These are phyloP conservation scores for Taxidea taxus DNA, from an alignment of 2,113 vertebrate species.

Conservation along the genomic window DNA sequence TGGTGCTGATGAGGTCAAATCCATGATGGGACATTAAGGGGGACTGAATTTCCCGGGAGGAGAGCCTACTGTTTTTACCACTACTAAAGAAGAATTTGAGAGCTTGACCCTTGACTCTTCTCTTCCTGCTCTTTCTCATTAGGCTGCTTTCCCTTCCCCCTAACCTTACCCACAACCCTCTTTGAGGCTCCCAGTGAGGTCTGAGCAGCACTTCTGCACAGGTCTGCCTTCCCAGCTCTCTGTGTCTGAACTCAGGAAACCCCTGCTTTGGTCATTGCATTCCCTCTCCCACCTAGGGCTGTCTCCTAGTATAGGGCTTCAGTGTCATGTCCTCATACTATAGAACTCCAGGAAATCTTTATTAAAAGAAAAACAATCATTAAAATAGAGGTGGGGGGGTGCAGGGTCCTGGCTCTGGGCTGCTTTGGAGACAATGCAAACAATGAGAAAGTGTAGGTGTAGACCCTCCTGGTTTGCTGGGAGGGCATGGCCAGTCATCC, in stretches of 20 bases:
- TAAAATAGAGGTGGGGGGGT: not conserved
- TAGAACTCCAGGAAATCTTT: not conserved
- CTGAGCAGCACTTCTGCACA: not conserved
- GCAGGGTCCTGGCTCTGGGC: not conserved
- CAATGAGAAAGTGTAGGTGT: not conserved
- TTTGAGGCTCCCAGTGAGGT: not conserved
- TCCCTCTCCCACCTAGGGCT: not conserved
- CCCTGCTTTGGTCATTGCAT: not conserved
- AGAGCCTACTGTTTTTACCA: not conserved
- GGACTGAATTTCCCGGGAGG: not conserved
- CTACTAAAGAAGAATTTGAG: not conserved
- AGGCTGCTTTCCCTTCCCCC: not conserved
- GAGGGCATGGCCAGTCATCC: not conserved
- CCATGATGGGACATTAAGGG: not conserved
- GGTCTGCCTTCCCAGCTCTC: not conserved
- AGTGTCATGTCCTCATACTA: not conserved
- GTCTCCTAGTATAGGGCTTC: not conserved
- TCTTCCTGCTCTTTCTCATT: conserved; percentile 31
- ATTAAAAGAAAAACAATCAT: not conserved
- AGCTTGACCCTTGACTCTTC: conserved; percentile 12
- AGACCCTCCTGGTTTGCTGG: not conserved
- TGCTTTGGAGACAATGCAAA: not conserved
- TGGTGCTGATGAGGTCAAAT: not conserved
- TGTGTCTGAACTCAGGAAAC: not conserved
- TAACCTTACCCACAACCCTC: not conserved